Conservation (phyloP, 1,140 invertebrate genomes). For the Philopotamus ludificatus region DNA sequence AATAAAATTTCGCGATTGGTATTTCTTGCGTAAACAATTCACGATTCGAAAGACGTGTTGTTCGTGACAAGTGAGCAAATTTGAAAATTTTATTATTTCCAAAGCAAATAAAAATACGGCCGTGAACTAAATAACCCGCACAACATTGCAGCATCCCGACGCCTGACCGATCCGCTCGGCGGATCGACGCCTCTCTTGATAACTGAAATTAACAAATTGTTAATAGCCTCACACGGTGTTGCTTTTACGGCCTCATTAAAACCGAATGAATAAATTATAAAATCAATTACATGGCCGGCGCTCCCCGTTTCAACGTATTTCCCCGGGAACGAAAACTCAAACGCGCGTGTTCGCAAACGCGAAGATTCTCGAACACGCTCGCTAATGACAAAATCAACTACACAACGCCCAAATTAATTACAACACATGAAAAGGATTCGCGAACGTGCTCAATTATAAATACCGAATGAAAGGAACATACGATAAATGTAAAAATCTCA, state of each 20-base stretch:
- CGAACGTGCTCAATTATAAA: too few species aligned
- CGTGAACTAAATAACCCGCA: too few species aligned
- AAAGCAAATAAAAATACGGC: too few species aligned
- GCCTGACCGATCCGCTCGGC: too few species aligned
- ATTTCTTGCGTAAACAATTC: background rate
- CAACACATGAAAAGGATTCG: too few species aligned
- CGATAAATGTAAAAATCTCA: too few species aligned
- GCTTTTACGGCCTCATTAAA: background rate
- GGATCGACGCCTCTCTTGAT: too few species aligned
- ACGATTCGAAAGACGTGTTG: background rate
- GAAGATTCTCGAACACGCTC: background rate
- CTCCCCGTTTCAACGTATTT: background rate
- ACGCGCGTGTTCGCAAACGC: background rate
- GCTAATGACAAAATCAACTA: background rate
- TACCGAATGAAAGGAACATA: background rate
- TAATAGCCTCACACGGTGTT: background rate
- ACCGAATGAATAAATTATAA: constrained; percentile 8
- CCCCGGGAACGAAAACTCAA: background rate
- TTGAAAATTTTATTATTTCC: too few species aligned
- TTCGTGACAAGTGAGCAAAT: too few species aligned
- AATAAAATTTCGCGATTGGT: background rate
- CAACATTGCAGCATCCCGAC: too few species aligned
- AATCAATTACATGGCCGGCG: background rate
- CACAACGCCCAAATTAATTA: background rate
- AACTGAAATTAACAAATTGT: background rate